Evolutionary conservation across 2,888 invertebrate species (phyloP).

Genomic region (Priocnemis perturbator): DNA sequence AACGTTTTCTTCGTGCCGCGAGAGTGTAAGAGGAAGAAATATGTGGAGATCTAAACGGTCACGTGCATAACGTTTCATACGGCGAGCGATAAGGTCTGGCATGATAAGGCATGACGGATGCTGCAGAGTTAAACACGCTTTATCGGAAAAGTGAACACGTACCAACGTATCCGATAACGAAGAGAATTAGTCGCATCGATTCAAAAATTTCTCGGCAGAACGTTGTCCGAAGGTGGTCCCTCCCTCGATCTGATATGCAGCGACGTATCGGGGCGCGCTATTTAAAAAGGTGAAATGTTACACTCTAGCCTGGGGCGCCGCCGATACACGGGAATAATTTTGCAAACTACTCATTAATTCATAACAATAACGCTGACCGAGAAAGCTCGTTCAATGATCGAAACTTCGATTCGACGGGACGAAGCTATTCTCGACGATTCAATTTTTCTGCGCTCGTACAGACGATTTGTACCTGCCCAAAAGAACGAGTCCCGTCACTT

Average conservation of each 20-base stretch:
- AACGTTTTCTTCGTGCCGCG: conserved; percentile 23
- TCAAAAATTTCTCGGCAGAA: too few species aligned
- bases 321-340: neutral
- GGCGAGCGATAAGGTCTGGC: conserved; percentile 6
- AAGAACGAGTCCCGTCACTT: conserved; percentile 26
- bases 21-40: conserved; percentile 10
- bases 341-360: neutral
- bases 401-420: neutral
- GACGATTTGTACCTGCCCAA: conserved; percentile 24
- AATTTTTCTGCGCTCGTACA: conserved; percentile 18
- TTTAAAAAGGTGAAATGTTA: neutral
- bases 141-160: neutral
- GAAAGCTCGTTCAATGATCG: neutral
- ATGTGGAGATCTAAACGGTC: conserved; percentile 16
- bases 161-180: neutral
- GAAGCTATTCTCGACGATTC: conserved; percentile 2
- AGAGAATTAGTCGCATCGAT: too few species aligned
- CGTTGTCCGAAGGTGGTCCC: too few species aligned
- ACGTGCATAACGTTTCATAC: conserved; percentile 10
- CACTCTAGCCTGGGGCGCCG: neutral
- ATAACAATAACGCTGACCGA: neutral
- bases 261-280: neutral
- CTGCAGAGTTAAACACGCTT: neutral
- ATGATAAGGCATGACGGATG: conserved; percentile 19
- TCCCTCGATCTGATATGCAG: too few species aligned